A percentile compares a stretch with the other conserved stretches of the same genome.
Evolutionary conservation across 1,140 invertebrate genomes (phyloP).

Genomic region (Philaenus spumarius): DNA sequence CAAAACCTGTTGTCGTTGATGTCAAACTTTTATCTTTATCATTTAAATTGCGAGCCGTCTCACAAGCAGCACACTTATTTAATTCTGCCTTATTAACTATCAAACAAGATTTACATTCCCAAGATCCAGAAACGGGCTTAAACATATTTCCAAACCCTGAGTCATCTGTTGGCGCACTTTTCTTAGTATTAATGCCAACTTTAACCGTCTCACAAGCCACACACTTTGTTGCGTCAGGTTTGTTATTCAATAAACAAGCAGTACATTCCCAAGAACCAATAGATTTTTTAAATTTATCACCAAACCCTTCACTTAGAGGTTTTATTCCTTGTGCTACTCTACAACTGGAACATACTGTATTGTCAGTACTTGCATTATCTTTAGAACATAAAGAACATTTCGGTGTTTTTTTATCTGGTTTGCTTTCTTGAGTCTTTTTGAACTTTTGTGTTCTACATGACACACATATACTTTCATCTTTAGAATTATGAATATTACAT

Average conservation of each 20-base stretch:
- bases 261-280: constrained; percentile 52
- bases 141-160: constrained; percentile 23
- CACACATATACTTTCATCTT: constrained; percentile 33
- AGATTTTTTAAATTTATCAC: constrained; percentile 42
- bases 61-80: neutral
- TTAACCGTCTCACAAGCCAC: constrained; percentile 47
- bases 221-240: constrained; percentile 45
- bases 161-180: constrained; percentile 27
- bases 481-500: constrained; percentile 39
- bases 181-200: constrained; percentile 38
- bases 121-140: constrained; percentile 36
- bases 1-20: constrained; percentile 37
- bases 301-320: constrained; percentile 34
- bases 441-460: constrained; percentile 50
- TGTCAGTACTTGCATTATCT: no score
- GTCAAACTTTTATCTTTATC: constrained; percentile 15
- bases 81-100: constrained; percentile 41
- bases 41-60: no score
- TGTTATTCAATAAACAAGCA: constrained; percentile 53
- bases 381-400: no score
- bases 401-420: no score
- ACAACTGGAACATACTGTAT: no score
- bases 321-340: neutral
- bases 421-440: constrained; percentile 8
- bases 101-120: constrained; percentile 55